Evolutionary conservation across 2,888 invertebrate genomes (phyloP).

Genomic region (Flexamia atlantica): DNA sequence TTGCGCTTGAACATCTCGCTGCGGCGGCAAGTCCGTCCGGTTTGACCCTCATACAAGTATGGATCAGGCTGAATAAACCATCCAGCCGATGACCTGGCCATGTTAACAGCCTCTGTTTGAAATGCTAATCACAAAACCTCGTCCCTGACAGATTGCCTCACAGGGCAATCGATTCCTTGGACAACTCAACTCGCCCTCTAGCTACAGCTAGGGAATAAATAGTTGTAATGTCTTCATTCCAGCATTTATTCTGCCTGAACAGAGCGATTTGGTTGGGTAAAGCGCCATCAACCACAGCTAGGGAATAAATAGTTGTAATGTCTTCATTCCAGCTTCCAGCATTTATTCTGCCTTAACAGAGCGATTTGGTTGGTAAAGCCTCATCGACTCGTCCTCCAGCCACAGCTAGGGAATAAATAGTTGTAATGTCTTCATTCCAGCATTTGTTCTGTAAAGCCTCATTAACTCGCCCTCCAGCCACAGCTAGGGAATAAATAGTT

Average conservation of each 20-base stretch:
- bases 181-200: neutral
- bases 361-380: too few species aligned
- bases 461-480: too few species aligned
- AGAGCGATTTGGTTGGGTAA: too few species aligned
- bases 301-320: conserved; percentile 2
- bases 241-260: too few species aligned
- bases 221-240: conserved; percentile 8
- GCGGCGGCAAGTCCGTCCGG: neutral
- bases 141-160: neutral
- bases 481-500: too few species aligned
- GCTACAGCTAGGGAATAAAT: neutral
- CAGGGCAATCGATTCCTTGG: neutral
- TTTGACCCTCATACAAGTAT: conserved; percentile 23
- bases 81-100: conserved; percentile 7
- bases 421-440: conserved; percentile 20
- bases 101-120: conserved; percentile 12
- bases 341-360: too few species aligned
- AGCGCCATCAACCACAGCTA: neutral
- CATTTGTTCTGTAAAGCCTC: too few species aligned
- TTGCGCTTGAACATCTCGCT: too few species aligned
- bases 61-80: conserved; percentile 4
- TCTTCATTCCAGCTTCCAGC: neutral
- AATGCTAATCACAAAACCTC: conserved; percentile 27
- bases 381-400: too few species aligned
- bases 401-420: neutral